Evolutionary conservation across 2,888 invertebrate genomes (phyloP), one percentile per base, ranked within the genome.

Genomic region (Stratiomys singularior): DNA sequence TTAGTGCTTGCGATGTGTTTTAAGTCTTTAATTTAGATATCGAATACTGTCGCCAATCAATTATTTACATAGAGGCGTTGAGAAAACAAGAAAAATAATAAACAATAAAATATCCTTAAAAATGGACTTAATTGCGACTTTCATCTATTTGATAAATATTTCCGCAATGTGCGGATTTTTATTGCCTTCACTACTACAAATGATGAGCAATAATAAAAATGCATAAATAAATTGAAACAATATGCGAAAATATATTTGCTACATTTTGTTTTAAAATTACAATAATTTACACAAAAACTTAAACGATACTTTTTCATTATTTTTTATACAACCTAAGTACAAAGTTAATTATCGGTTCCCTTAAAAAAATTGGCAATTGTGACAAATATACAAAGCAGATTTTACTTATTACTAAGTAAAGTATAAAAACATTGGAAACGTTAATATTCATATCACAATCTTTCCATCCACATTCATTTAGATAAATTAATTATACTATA

Each of bases 361-460:
- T 37, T 37, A 37, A 3, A 37, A 37, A 5, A 37, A 37, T 37
- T 37, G 37, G 37, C 37, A 37, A 5, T 37, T 37, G 37, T 37
- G 37, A 37, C 37, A 37, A n/a, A 37, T 37, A 37, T 37, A 37
- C 37, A 37, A 37, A 37, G 37, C 37, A 52, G 3, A 4, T 52
- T 52, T 15, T 9, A 52, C 18, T 3, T 13, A 52, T n/a, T 52
- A 9, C 52, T 9, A 18, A 9, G 15, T 52, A n/a, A 13, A 52
- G 15, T 13, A 13, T 52, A 4, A n/a, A n/a, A 13, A 52, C 15
- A 52, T 3, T 52, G 52, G 7, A 52, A 52, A 27, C 1, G 7
- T 44, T 44, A 52, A 25, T 52, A n/a, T 47, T 71, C 52, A 27
- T 77, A 81, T 81, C 79, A 79, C 78, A 79, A 77, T 78, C 76